These are phyloP conservation scores for Microcebus jonahi DNA, from an alignment of 2,113 vertebrate genomes.

Conservation along the genomic window DNA sequence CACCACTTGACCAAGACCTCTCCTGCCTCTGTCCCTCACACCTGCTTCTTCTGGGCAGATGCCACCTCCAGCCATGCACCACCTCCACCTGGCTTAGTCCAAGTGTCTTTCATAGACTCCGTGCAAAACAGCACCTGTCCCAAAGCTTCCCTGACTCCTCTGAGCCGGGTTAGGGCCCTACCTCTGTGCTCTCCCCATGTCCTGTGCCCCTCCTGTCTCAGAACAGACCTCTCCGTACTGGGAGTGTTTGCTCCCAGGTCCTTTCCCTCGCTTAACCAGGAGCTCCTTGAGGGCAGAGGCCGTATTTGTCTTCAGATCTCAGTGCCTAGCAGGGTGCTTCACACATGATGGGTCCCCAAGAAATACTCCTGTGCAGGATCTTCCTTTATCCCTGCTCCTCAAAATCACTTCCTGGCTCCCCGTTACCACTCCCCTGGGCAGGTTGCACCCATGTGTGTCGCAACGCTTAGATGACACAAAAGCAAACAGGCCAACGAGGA, in stretches of 20 bases:
- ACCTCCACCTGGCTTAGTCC: not conserved
- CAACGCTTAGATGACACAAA: not conserved
- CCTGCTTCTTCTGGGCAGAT: not conserved
- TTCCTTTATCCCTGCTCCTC: not conserved
- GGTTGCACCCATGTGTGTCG: not conserved
- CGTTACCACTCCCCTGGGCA: fast-evolving
- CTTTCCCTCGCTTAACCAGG: not conserved
- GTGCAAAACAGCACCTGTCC: not conserved
- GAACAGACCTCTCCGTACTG: not conserved
- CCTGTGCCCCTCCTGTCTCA: not conserved
- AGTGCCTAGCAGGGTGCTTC: not conserved
- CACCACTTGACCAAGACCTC: not conserved
- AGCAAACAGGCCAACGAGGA: not conserved
- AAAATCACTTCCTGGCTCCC: not conserved
- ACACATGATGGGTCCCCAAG: not conserved
- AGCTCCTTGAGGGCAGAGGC: not conserved
- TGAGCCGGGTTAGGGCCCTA: not conserved
- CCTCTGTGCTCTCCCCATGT: not conserved
- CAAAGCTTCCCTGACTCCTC: not conserved
- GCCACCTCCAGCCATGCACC: fast-evolving
- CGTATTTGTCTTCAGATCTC: not conserved
- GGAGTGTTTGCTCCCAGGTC: not conserved
- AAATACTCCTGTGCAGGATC: not conserved
- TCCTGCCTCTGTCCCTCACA: not conserved
- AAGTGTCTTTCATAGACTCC: not conserved